phyloP scores from a whole-genome alignment of 2,113 vertebrate genomes.

The Eurystomus gularis region DNA sequence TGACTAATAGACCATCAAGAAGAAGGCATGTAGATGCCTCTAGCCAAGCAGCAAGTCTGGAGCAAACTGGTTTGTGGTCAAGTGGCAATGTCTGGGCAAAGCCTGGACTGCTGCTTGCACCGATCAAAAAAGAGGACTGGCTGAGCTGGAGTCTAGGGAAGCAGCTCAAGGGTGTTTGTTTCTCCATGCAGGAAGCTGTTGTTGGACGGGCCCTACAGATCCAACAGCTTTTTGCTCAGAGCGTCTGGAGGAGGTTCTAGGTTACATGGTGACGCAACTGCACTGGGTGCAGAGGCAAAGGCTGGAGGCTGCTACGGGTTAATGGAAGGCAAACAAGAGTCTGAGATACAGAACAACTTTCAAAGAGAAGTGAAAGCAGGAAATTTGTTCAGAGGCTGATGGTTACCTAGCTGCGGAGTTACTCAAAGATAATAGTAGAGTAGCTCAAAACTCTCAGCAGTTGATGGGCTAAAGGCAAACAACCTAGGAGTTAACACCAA shows the following conservation, averaged over 20 bases:
- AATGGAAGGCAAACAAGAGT: not conserved
- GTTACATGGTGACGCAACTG: fast-evolving
- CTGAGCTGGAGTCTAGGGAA: not conserved
- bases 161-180: not conserved
- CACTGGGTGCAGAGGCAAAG: not conserved
- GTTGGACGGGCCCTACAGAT: not conserved
- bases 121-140: not conserved
- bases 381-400: not conserved
- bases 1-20: not conserved
- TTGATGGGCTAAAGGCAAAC: not conserved
- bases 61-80: not conserved
- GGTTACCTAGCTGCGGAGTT: not conserved
- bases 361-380: not conserved
- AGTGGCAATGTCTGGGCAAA: not conserved
- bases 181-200: not conserved
- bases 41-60: not conserved
- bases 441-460: not conserved
- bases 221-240: not conserved
- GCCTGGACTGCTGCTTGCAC: not conserved
- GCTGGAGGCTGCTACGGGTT: not conserved
- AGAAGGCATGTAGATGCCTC: not conserved
- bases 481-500: not conserved
- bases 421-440: not conserved
- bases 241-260: not conserved
- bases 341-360: not conserved